Evolutionary conservation across 2,888 invertebrate species (phyloP), one percentile per base, ranked within the genome.

Genomic region (Dugesia japonica): DNA sequence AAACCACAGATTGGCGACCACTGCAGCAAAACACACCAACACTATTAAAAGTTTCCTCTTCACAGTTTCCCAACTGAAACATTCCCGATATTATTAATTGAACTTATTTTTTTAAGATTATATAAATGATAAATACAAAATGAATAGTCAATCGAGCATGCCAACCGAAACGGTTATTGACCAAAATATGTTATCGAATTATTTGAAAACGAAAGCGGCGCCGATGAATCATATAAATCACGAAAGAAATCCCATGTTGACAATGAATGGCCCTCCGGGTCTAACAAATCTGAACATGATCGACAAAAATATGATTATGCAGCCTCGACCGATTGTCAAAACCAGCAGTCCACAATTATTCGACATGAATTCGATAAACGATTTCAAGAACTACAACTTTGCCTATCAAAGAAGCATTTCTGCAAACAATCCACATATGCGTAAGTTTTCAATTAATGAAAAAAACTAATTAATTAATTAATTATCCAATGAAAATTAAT

Each of bases 341-440:
- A 56, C 56, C 20, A 56, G 56, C 56, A 56, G 56, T 56, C 56
- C 56, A 1, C 56, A 56, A n/a, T 23, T 56, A n/a, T 56, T 56
- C 56, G 56, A 56, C 23, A 56, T 56, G 56, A n/a, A 56, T 23
- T 4, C 56, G 7, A 56, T 56, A n/a, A 56, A 56, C n/a, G 56
- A 56, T 13, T 56, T 56, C 56, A 56, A 56, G 56, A 56, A 56
- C 23, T 56, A 20, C n/a, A 56, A 56, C n/a, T 20, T 56, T 56
- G 56, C 56, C 56, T 56, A 56, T 56, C 56, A 56, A 56, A 56
- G 56, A 56, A 56, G 56, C 17, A n/a, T 56, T 20, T 56, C 56
- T n/a, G 56, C 56, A 13, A 56, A 56, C 17, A 56, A 56, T 56
- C 56, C 56, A 56, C n/a, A 56, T 13, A 56, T 56, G 56, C 56